Evolutionary conservation across 2,888 invertebrate species (phyloP), one percentile per base, ranked within the genome.

Genomic region (Sthenelais limicola): DNA sequence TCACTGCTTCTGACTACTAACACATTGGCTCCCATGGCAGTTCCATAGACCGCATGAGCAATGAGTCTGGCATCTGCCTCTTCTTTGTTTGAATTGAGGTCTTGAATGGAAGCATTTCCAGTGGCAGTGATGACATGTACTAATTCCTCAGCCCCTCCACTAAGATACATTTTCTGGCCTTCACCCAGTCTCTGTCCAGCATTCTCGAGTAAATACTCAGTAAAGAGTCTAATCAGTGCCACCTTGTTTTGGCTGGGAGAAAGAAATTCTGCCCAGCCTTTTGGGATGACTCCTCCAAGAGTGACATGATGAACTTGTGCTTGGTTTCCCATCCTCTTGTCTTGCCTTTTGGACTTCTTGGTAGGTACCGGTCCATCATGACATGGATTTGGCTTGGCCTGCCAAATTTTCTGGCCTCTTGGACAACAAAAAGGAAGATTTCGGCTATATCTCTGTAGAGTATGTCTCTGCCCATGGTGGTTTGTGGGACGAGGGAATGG

Each of bases 61-160:
- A 68, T 68, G 5, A 68, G 47, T 28, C 68, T 5, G 7, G 68
- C 49, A 48, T 68, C 68, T 12, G 68, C 47, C 28, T 68, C 68
- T 32, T 68, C 68, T 15, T 68, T 9, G 28, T 68, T 24, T 26
- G 68, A 12, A n/a, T 28, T 9, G 7, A 68, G 28, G 4, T 5
- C 9, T 30, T 4, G 3, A 9, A 4, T 28, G 24, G 4, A 9
- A 9, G 33, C 21, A 4, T 49, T 24, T 3, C 28, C 9, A 7
- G 21, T 21, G 3, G 15, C 9, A 3, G 49, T 51, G 49, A 68
- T 68, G 4, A 51, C 49, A 7, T n/a, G n/a, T 24, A 24, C 68
- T 32, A 49, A 21, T 3, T 48, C 26, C 4, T 49, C 32, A 9
- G 21, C 9, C 12, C 48, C 49, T 12, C 68, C 68, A 26, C 49